Evolutionary conservation across 2,113 vertebrate species (phyloP), one percentile per base, ranked within the genome.

Genomic region (Bufo gargarizans): DNA sequence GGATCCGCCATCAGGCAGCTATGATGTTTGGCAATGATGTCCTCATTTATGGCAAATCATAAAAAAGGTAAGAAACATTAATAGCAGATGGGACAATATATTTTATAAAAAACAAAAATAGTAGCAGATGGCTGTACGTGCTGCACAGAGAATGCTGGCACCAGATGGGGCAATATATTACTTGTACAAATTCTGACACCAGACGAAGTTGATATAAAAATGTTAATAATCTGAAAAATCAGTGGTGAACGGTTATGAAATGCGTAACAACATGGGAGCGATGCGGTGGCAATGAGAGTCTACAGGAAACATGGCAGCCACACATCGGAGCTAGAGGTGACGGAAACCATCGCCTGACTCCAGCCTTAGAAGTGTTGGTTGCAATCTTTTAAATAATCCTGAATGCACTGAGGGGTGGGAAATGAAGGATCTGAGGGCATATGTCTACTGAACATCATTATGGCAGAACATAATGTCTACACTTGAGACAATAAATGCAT

Each of bases 151-250:
- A 69, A 17, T 47, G 86, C 22, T 20, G 81, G 69, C 80, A 56
- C 65, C 86, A 87, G 86, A 82, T 82, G 86, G 86, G 86, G 47
- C 77, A 81, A 58, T 87, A 82, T 59, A 87, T 87, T 58, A 65
- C 20, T 8, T 49, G 9, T 10, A 22, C 59, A 12, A 65, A n/a
- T 50, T 53, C 78, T 59, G 55, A 82, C 80, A 82, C 78, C 86
- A 87, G 86, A 72, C 71, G 55, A 13, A 82, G 45, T 61, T 19
- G 9, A 82, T 22, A 72, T 69, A 33, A 58, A 82, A 72, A 87
- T 74, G 86, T 80, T 82, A 74, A 72, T 72, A 82, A 16, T 43
- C 4, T 56, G 53, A 55, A 79, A 78, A 43, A 53, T 55, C 47
- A 20, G 49, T 80, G 65, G 43, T 71, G 61, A 58, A 71, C 50